Evolutionary conservation across 2,113 vertebrate genomes (phyloP), one percentile per base, ranked within the genome.

Genomic region (Tonatia bakeri): DNA sequence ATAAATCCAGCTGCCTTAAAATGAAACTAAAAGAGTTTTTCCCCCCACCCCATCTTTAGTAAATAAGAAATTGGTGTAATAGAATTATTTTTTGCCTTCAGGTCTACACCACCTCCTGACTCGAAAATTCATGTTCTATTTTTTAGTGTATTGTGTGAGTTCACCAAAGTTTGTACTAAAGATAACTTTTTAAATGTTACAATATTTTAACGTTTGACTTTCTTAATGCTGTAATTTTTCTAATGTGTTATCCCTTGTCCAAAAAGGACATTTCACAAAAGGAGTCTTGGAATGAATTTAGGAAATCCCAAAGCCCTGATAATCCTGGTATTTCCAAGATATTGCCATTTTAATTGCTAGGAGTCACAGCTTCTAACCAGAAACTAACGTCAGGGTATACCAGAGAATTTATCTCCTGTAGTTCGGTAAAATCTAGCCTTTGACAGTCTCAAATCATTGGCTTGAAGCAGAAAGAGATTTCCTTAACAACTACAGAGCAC

Each of bases 1-100:
- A 87, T 86, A 90, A 95, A 94, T 91, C 36, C 59, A 94, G 28
- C 69, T 87, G 40, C 75, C 52, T 93, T 91, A 90, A 95, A 93
- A 84, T 90, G 72, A 96, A 96, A 86, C 11, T 59, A 64, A 85
- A 91, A 73, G 14, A 15, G 38, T 72, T 70, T 70, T 38, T 6
- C 43, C 16, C 16, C 43, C 9, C 43, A 43, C 7, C 40, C 20
- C 36, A 40, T 40, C 59, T 77, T 81, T 76, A 31, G 50, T 67
- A 92, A 85, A 73, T 56, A 95, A 67, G 33, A 95, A 84, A 94
- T 19, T 26, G n/a, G 93, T 69, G 1, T 59, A 89, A 88, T 9
- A 75, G 85, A 94, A 81, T 64, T 91, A 56, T 85, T 96, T 72
- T 65, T 36, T 84, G 33, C 3, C 80, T 80, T 91, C 24, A 88